Evolutionary conservation across 2,797 vertebrate genomes (phyloP), one percentile per base, ranked within the genome.

Genomic region (Tenualosa thibaudeaui): DNA sequence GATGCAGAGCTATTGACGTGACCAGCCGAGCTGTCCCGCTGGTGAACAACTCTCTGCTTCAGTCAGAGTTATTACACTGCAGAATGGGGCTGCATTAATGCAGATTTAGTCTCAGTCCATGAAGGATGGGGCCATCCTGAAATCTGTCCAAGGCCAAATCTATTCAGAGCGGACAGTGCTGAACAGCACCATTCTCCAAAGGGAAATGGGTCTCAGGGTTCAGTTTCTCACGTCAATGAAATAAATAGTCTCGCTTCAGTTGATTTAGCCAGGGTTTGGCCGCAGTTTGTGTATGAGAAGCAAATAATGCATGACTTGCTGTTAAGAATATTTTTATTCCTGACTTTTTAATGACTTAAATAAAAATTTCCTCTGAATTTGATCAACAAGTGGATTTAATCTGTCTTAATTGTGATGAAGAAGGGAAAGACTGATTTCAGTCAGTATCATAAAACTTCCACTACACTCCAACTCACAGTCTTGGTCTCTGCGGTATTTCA

Each of bases 91-190:
- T 50, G 78, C n/a, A 68, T 82, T 85, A 81, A 84, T 87, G 85
- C 89, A 85, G 86, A 89, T 87, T 31, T 58, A 81, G 24, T 83
- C 81, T 53, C 78, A 53, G n/a, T 84, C 78, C 26, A 82, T 84
- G 84, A 85, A 84, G 65, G 85, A 87, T 84, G 65, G 82, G 81
- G 54, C 49, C 31, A 46, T n/a, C 49, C 81, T 84, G 71, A 84
- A 88, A 84, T 85, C 62, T 60, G 81, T 84, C 84, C 82, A 82
- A 3, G 83, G 75, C 83, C 65, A 56, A 86, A 87, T 85, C 84
- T 84, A 60, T 85, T 51, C 65, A 37, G 86, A 83, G 82, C 65
- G 12, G 54, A 53, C 83, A 83, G 81, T 60, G 86, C 83, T 85
- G 86, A 89, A 87, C 31, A 68, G 49, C 71, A 71, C 7, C 49